Percentiles rank a stretch among this genome's conserved stretches.
Conservation (phyloP, 2,113 vertebrate genomes). For the Brachionichthys hirsutus region DNA sequence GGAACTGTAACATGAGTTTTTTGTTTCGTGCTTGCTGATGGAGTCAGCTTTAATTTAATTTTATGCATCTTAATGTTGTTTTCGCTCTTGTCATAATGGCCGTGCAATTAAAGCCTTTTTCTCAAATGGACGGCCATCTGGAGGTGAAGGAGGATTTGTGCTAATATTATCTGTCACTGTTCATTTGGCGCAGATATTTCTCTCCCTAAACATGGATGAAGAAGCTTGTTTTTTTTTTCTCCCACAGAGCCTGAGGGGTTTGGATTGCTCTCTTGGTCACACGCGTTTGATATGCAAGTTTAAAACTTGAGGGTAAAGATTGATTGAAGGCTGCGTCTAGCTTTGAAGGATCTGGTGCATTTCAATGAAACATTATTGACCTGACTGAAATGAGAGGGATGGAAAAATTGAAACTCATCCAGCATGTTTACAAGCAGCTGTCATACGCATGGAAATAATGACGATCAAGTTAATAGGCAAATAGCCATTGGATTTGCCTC, state of each 20-base stretch:
- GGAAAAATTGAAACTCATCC: background rate
- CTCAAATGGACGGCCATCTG: constrained; percentile 58
- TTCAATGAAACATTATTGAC: constrained; percentile 10
- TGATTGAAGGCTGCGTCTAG: background rate
- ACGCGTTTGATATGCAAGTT: constrained; percentile 1
- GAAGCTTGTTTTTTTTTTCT: constrained; percentile 2
- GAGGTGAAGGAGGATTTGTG: constrained; percentile 34
- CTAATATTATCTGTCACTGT: constrained; percentile 33
- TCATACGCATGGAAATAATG: no score
- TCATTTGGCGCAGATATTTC: constrained; percentile 40
- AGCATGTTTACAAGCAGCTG: no score
- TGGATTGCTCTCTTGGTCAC: background rate
- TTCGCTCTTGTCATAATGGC: constrained; percentile 36
- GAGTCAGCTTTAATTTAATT: constrained; percentile 39
- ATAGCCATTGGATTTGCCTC: constrained; percentile 8
- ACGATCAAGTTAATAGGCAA: background rate
- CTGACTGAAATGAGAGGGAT: no score
- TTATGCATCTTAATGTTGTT: constrained; percentile 56
- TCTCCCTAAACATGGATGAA: constrained; percentile 1
- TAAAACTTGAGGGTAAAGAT: constrained; percentile 1
- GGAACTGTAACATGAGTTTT: constrained; percentile 36
- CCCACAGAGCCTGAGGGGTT: background rate
- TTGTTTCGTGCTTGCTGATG: constrained; percentile 50
- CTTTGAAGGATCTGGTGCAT: constrained; percentile 15
- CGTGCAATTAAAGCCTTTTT: constrained; percentile 52